phyloP scores from a whole-genome alignment of 1,140 invertebrate species.

The Phenacoccus solenopsis region DNA sequence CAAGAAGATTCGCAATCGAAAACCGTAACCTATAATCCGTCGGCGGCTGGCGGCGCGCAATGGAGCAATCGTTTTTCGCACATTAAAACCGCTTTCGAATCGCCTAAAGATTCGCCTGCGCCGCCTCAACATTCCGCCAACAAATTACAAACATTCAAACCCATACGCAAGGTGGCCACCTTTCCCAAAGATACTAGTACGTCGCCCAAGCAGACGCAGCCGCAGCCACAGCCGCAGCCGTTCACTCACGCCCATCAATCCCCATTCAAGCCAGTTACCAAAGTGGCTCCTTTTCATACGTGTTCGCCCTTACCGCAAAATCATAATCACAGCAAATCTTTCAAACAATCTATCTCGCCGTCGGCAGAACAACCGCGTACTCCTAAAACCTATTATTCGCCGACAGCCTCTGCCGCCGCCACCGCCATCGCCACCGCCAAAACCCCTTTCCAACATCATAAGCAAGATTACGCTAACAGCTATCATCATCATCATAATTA shows the following conservation, averaged over 20 bases:
- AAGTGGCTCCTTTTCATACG: conserved; percentile 30
- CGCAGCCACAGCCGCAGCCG: conserved; percentile 28
- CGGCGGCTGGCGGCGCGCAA: conserved; percentile 32
- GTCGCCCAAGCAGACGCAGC: background rate
- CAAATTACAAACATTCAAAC: conserved; percentile 23
- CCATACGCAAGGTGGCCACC: background rate
- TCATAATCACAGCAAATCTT: background rate
- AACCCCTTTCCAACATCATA: background rate
- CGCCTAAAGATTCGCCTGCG: background rate
- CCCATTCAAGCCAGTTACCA: conserved; percentile 46
- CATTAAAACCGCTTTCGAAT: conserved; percentile 71
- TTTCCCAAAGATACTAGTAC: background rate
- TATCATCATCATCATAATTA: too few species aligned
- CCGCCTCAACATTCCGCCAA: background rate
- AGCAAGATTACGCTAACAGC: too few species aligned
- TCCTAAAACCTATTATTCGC: background rate
- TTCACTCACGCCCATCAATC: conserved; percentile 58
- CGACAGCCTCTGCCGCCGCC: background rate
- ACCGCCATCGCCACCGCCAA: background rate
- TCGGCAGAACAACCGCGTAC: background rate
- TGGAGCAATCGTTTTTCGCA: conserved; percentile 71
- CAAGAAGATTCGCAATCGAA: conserved; percentile 25
- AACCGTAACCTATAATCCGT: conserved; percentile 27
- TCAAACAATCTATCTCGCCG: background rate
- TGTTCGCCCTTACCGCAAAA: too few species aligned